These are phyloP conservation scores for Cryptophagus acutangulus DNA, from an alignment of 2,888 invertebrate genomes.

Conservation along the genomic window DNA sequence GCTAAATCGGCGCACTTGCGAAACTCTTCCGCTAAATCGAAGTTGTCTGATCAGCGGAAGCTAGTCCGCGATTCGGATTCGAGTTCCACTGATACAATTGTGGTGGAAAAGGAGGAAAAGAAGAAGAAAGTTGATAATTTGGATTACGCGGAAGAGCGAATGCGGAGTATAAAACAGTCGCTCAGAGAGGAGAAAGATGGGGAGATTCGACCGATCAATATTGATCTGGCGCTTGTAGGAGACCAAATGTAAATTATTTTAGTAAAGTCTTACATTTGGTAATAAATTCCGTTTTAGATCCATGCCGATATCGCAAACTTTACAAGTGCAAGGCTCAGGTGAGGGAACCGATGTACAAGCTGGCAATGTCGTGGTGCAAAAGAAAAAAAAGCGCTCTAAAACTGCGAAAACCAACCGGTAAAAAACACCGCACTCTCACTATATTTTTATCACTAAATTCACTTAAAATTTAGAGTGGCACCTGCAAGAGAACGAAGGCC, in stretches of 20 bases:
- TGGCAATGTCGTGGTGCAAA: slow-evolving; percentile 31
- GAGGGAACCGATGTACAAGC: slow-evolving; percentile 37
- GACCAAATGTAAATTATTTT: slow-evolving; percentile 24
- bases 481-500: slow-evolving; percentile 45
- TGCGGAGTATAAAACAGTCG: slow-evolving; percentile 38
- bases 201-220: slow-evolving; percentile 38
- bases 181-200: slow-evolving; percentile 28
- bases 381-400: slow-evolving; percentile 41
- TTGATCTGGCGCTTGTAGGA: slow-evolving; percentile 38
- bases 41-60: slow-evolving; percentile 38
- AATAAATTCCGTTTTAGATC: slow-evolving; percentile 25
- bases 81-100: slow-evolving; percentile 40
- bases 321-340: slow-evolving; percentile 37
- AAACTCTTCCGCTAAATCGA: slow-evolving; percentile 39
- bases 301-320: slow-evolving; percentile 24
- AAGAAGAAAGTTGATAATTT: slow-evolving; percentile 20
- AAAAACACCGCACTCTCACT: slow-evolving; percentile 2
- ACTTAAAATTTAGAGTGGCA: slow-evolving; percentile 53
- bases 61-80: slow-evolving; percentile 41
- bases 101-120: neutral
- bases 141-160: slow-evolving; percentile 41
- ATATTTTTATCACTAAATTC: neutral
- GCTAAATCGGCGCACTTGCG: slow-evolving; percentile 58
- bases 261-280: neutral
- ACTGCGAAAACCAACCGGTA: slow-evolving; percentile 44